Base-by-base conservation (phyloP, 2,113 vertebrate genomes). In the Speoplatyrhinus poulsoni region DNA sequence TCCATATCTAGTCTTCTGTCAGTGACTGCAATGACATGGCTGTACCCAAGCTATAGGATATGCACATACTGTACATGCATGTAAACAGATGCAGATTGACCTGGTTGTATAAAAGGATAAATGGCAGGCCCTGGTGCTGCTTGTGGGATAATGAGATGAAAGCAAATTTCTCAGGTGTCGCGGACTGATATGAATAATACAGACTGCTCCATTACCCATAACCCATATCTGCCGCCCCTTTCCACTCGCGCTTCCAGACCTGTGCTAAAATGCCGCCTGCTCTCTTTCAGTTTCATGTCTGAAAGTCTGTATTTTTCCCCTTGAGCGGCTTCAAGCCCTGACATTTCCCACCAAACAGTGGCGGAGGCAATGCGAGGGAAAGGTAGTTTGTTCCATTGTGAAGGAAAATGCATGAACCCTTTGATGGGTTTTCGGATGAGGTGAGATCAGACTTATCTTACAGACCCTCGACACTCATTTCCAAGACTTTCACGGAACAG, bases 141-240 rank as follows among this genome's bases (percentile, higher is more conserved):
- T 26, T 16, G 69, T 26, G 55, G 33, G 36, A 71, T 82, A 83
- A 82, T 82, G 80, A 79, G 75, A 81, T 79, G 71, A 70, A 76
- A 65, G 72, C 69, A 84, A 83, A 86, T 88, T 80, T 80, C 77
- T 85, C 78, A 69, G 77, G 70, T 85, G 79, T 84, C 80, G 79
- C 19, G 61, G 81, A 57, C 80, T 63, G 80, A 76, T 80, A 84
- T 86, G 73, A 90, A 86, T 84, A 81, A 85, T 83, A 81, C 75
- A 86, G 32, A 48, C 58, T 52, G 54, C 76, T 54, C 15, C 17
- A 16, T 58, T n/a, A 48, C 33, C 68, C 46, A 1, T 80, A 70
- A 66, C 56, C 70, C 60, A 70, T 79, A 59, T 67, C 46, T 60
- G 56, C 72, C 71, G 19, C 13, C 13, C 58, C 71, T 67, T 60